Percentiles rank a stretch among this genome's conserved stretches.
Conservation (phyloP, 37 sponge, comb jelly and placozoan species). For the Hormiphora californensis region DNA sequence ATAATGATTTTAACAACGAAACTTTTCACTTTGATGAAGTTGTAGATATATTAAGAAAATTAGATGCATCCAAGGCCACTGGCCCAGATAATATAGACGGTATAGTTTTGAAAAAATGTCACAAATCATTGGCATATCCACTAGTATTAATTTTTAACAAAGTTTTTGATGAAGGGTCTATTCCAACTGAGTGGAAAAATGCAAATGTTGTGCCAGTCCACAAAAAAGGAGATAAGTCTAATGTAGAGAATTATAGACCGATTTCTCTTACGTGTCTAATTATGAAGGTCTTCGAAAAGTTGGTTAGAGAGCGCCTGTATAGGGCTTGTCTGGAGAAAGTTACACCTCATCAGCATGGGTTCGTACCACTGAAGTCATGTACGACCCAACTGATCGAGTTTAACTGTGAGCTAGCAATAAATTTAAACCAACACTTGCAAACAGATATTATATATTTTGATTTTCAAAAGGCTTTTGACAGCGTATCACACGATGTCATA, state of each 20-base stretch:
- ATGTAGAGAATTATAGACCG: neutral
- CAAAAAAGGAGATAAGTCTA: neutral
- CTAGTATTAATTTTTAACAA: no score
- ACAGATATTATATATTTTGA: neutral
- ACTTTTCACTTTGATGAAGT: no score
- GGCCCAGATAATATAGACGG: no score
- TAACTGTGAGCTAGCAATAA: neutral
- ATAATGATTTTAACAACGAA: no score
- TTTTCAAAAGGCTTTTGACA: no score
- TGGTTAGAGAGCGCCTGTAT: neutral
- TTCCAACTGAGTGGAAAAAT: neutral
- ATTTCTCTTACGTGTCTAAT: neutral
- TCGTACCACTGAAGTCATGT: neutral
- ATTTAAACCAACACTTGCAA: neutral
- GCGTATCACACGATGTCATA: neutral
- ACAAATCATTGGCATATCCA: no score
- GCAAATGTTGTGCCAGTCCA: neutral
- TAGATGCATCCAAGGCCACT: no score
- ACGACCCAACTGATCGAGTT: neutral
- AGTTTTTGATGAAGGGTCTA: no score
- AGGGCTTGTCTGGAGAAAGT: neutral
- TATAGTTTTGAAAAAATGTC: no score
- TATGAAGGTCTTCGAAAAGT: neutral
- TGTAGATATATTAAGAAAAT: no score
- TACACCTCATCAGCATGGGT: neutral